Evolutionary conservation across 1,140 invertebrate genomes (phyloP).

Genomic region (Drosophila leontia): DNA sequence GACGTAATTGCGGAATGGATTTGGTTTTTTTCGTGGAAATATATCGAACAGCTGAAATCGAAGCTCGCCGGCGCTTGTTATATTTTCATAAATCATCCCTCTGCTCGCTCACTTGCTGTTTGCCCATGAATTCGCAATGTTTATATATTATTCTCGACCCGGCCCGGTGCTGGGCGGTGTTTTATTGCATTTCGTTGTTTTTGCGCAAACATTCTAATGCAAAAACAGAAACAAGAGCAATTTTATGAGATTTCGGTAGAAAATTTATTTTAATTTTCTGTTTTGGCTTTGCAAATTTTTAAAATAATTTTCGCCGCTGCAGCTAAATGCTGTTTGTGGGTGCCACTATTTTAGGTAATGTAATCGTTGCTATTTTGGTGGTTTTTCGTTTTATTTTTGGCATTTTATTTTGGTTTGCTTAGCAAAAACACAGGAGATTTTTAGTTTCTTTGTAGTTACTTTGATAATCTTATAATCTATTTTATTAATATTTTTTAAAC

Average conservation of each 20-base stretch:
- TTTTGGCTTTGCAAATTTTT: neutral
- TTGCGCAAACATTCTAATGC: constrained; percentile 34
- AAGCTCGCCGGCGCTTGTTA: constrained; percentile 24
- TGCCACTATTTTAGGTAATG: constrained; percentile 18
- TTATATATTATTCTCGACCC: constrained; percentile 21
- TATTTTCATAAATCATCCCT: constrained; percentile 44
- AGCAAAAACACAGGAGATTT: neutral
- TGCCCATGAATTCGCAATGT: constrained; percentile 35
- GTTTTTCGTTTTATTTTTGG: neutral
- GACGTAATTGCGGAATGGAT: constrained; percentile 51
- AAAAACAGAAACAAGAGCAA: neutral
- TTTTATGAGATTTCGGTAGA: constrained; percentile 17
- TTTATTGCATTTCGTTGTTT: constrained; percentile 61
- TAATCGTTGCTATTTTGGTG: neutral
- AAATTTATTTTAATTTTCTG: constrained; percentile 3
- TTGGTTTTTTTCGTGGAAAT: constrained; percentile 25
- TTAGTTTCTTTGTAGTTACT: no score
- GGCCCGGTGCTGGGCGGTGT: constrained; percentile 21
- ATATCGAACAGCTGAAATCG: constrained; percentile 11
- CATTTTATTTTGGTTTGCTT: neutral
- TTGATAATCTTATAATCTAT: no score
- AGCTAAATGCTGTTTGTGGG: constrained; percentile 13
- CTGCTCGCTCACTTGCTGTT: constrained; percentile 16
- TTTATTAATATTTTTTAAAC: neutral
- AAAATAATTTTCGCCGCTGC: neutral